Percentiles rank a stretch among this genome's conserved stretches.
Conservation (phyloP, 2,113 vertebrate species). For the Amphiprion percula region DNA sequence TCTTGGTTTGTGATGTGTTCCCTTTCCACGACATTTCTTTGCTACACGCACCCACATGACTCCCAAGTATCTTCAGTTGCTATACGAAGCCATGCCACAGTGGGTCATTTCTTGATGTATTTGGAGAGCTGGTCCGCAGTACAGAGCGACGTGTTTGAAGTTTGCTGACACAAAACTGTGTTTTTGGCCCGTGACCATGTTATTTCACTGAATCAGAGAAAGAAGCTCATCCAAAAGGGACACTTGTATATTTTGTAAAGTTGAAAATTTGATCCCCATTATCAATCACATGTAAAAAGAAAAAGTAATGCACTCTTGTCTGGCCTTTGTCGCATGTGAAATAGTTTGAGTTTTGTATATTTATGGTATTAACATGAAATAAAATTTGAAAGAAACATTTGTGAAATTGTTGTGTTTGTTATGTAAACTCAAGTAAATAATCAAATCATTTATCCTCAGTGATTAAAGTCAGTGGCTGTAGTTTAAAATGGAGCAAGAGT, state of each 20-base stretch:
- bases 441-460: too few relatives aligned
- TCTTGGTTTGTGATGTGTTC: constrained; percentile 65
- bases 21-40: constrained; percentile 46
- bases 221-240: constrained; percentile 85
- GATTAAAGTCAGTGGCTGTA: too few relatives aligned
- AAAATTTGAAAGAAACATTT: constrained; percentile 81
- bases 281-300: constrained; percentile 87
- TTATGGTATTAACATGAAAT: constrained; percentile 98
- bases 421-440: too few relatives aligned
- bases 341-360: constrained; percentile 99
- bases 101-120: constrained; percentile 56
- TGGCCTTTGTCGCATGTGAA: constrained; percentile 94
- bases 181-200: constrained; percentile 62
- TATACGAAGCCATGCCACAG: constrained; percentile 59
- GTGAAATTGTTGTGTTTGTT: constrained; percentile 8
- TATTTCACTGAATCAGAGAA: constrained; percentile 72
- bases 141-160: constrained; percentile 32
- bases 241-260: constrained; percentile 98
- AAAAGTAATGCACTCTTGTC: constrained; percentile 87
- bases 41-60: constrained; percentile 21
- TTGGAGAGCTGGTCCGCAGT: constrained; percentile 53
- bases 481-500: too few relatives aligned
- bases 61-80: constrained; percentile 39
- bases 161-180: constrained; percentile 53
- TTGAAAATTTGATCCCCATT: constrained; percentile 85